These are phyloP conservation scores for Pionites leucogaster DNA, from an alignment of 2,113 vertebrate species.

Conservation along the genomic window DNA sequence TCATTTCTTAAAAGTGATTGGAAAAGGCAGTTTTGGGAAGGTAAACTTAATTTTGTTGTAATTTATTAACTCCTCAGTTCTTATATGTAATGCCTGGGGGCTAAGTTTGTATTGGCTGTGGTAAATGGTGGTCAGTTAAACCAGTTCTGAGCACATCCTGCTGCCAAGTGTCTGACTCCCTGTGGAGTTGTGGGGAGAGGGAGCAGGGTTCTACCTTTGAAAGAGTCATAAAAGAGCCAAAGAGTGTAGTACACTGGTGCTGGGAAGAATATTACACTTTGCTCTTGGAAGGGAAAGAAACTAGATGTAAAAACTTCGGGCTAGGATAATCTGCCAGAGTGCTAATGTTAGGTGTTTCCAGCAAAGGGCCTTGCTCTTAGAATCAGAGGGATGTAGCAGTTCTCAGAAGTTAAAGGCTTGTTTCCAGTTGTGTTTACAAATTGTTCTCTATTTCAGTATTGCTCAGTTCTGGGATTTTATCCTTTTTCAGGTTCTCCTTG, in stretches of 20 bases:
- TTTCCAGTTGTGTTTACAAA: not conserved
- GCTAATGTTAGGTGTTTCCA: not conserved
- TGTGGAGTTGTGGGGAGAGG: not conserved
- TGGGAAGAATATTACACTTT: not conserved
- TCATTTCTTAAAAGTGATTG: slow-evolving; percentile 98
- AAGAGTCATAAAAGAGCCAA: not conserved
- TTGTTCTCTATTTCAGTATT: not conserved
- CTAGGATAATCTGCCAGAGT: not conserved
- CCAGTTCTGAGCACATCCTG: not conserved
- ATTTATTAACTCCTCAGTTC: not conserved
- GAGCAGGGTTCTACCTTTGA: not conserved
- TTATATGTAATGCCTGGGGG: fast-evolving
- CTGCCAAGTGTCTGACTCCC: not conserved
- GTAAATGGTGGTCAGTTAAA: not conserved
- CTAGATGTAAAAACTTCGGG: fast-evolving
- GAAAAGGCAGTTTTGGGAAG: slow-evolving; percentile 98
- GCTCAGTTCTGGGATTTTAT: not conserved
- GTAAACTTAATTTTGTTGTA: slow-evolving; percentile 29
- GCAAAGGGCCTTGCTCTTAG: not conserved
- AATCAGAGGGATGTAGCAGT: not conserved
- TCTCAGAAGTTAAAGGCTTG: not conserved
- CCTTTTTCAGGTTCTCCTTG: slow-evolving; percentile 86
- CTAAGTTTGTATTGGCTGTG: not conserved
- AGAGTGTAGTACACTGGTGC: not conserved
- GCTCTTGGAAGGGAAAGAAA: not conserved